Evolutionary conservation across 2,113 vertebrate species (phyloP).

Genomic region (Theropithecus gelada): DNA sequence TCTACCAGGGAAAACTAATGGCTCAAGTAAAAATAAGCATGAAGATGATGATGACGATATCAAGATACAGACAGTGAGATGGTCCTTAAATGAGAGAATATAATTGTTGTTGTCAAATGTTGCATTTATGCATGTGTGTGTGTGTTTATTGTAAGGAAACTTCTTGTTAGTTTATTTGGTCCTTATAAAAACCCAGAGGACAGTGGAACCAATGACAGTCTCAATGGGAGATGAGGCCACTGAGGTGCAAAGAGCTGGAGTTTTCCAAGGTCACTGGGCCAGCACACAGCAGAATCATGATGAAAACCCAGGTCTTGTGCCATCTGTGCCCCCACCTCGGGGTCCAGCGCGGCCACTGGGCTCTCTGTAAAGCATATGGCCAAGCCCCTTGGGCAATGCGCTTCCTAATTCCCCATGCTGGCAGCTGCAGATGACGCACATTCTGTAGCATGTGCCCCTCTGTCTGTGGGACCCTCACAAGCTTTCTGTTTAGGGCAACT

Average conservation of each 20-base stretch:
- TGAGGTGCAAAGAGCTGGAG: background rate
- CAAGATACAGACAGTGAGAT: background rate
- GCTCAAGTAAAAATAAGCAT: background rate
- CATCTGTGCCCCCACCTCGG: no score
- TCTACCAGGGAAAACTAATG: background rate
- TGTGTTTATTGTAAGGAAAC: background rate
- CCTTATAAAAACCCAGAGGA: background rate
- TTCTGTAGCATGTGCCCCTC: background rate
- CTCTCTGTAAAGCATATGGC: background rate
- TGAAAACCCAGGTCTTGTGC: background rate
- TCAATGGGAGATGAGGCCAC: background rate
- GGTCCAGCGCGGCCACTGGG: no score
- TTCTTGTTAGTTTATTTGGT: background rate
- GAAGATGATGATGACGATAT: background rate
- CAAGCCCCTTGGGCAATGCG: fast-evolving
- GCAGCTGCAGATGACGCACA: fast-evolving
- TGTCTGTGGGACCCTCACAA: background rate
- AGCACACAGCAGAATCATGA: background rate
- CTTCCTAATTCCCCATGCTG: fast-evolving
- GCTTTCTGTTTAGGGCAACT: background rate
- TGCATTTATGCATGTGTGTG: background rate
- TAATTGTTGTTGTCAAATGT: background rate
- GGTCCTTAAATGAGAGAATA: background rate
- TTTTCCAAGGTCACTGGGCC: background rate
- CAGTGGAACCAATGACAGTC: background rate